Base-by-base conservation (phyloP, 2,888 invertebrate genomes). In the Epinotia nisella region DNA sequence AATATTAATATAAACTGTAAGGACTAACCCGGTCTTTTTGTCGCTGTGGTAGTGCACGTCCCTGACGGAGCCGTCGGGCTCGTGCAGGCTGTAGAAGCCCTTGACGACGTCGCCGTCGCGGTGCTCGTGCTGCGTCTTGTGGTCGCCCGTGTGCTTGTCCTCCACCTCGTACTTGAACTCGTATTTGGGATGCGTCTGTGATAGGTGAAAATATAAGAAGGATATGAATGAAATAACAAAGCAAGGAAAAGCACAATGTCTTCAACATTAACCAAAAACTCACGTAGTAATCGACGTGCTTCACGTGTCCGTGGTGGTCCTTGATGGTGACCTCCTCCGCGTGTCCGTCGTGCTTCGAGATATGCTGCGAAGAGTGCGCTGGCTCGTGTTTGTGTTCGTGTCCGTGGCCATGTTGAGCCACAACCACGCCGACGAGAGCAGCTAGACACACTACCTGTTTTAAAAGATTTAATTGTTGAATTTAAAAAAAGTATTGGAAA, bases 141-240 rank as follows among this genome's bases (percentile, higher is more conserved):
- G 87, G 81, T 93, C 93, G 51, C 88, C 88, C n/a, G 93, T 93
- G 78, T 92, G 90, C 7, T 85, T 85, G 77, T 93, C 93, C 39
- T 87, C 83, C 62, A 93, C 92, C 35, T 89, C 87, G 80, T 93
- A 92, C 78, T 90, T 86, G 81, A 90, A 92, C 79, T 89, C 87
- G 81, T 94, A 92, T 82, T 90, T 81, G 84, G 83, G 51, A 85
- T 75, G 51, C 83, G 59, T 55, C 53, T 70, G 61, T 29, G n/a
- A 29, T 29, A n/a, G 2, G 35, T 61, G 2, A 5, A 15, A 45
- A 21, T 45, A n/a, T 45, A 0, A 45, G 15, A 3, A 45, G 4
- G 45, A 45, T n/a, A 49, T 5, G 4, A n/a, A n/a, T n/a, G n/a
- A 49, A 13, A 7, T 49, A 29, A 9, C 1, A 49, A 49, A 49